Conservation (phyloP, 1,140 invertebrate genomes). For the Caenorhabditis latens region DNA sequence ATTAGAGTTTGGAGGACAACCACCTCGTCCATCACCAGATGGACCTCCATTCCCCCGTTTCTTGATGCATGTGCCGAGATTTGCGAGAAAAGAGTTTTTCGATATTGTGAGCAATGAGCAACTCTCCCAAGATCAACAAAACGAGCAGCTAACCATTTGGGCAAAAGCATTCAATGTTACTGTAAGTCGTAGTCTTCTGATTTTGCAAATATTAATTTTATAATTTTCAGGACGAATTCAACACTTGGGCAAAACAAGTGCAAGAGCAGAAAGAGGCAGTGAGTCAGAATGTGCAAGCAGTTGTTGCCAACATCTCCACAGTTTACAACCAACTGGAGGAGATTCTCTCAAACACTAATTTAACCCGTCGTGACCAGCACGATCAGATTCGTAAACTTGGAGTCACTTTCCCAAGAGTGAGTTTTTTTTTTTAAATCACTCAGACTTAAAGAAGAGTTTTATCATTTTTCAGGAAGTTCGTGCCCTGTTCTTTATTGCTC, state of each 20-base stretch:
- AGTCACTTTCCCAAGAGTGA: conserved; percentile 7
- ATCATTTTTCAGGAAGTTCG: background rate
- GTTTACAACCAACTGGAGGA: conserved; percentile 20
- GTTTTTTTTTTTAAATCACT: background rate
- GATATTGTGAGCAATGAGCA: conserved; percentile 42
- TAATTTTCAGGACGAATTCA: conserved; percentile 18
- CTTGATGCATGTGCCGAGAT: conserved; percentile 37
- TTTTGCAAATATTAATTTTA: background rate
- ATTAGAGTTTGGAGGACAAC: background rate
- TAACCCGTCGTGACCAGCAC: conserved; percentile 17
- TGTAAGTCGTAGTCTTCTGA: background rate
- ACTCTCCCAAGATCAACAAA: conserved; percentile 13
- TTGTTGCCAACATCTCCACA: conserved; percentile 4
- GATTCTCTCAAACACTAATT: conserved; percentile 34
- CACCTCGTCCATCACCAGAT: conserved; percentile 24
- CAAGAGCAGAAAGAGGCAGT: conserved; percentile 15
- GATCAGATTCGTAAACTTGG: conserved; percentile 3
- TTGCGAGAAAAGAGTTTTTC: conserved; percentile 40
- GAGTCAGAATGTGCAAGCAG: conserved; percentile 2
- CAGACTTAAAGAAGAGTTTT: background rate
- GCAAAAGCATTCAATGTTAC: conserved; percentile 39
- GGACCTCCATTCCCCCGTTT: conserved; percentile 15
- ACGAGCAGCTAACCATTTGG: conserved; percentile 16
- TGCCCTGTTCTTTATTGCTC: conserved; percentile 34
- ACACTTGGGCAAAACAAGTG: conserved; percentile 9